A percentile compares a stretch with the other conserved stretches of the same genome.
Conservation (phyloP, 2,888 invertebrate genomes). For the Pristionchus arcanus region DNA sequence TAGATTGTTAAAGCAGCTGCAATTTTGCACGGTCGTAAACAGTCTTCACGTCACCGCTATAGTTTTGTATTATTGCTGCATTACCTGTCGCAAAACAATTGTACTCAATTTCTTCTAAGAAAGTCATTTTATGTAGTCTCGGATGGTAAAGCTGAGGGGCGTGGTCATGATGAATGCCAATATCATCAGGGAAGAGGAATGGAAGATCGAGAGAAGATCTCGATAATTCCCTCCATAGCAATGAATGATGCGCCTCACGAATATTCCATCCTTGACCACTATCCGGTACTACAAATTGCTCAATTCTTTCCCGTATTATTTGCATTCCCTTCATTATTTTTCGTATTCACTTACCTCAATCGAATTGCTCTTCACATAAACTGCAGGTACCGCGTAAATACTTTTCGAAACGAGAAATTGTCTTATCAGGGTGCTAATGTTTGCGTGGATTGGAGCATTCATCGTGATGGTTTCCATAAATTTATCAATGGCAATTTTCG, state of each 20-base stretch:
- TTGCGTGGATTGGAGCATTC: conserved; percentile 7
- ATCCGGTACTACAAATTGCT: background rate
- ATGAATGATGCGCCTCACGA: background rate
- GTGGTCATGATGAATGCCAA: background rate
- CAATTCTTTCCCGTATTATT: background rate
- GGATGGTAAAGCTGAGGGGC: no score
- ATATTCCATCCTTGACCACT: background rate
- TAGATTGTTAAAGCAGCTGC: no score
- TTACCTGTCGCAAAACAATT: no score
- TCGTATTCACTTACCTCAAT: background rate
- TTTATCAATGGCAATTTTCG: background rate
- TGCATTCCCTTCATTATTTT: background rate
- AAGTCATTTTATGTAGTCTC: no score
- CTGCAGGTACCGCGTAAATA: background rate
- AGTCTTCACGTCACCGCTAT: no score
- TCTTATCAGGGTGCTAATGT: conserved; percentile 12
- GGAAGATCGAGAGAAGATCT: background rate
- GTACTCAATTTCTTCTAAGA: no score
- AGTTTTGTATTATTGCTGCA: no score
- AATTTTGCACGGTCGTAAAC: no score
- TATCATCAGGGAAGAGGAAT: background rate
- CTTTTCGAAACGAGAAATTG: no score
- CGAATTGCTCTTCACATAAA: background rate
- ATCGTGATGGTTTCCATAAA: background rate
- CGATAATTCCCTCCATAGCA: background rate